Base-by-base conservation (phyloP, 2,797 vertebrate species). In the Apodemus agrarius region DNA sequence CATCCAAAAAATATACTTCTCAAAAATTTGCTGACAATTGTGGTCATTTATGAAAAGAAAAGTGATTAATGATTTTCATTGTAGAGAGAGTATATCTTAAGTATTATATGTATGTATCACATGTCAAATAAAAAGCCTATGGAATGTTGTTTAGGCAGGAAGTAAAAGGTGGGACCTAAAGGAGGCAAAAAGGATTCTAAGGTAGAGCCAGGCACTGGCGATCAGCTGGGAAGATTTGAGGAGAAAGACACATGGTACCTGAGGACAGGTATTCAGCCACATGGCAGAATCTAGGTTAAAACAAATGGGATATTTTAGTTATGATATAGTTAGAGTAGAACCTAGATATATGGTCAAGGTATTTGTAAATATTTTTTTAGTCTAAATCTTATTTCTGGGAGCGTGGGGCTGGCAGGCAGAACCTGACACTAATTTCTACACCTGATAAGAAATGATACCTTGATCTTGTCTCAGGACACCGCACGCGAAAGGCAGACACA, bases 31-130 rank as follows among this genome's bases (percentile, higher is more conserved):
- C 34, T 82, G n/a, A 63, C 75, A 83, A 67, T 46, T 83, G 13
- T 75, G 21, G 52, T 65, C 29, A 85, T 52, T 34, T 69, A 34
- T 72, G 78, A 89, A 65, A 81, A 96, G 81, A 91, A 72, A 81
- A 96, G 37, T 49, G 52, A 54, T 43, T 26, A 69, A 49, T 43
- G 0, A 12, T 69, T 22, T 65, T 69, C 17, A 69, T 69, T 69
- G 16, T n/a, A 69, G 16, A 69, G 34, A 69, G 13, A 69, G n/a
- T n/a, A 69, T n/a, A 69, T 69, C 67, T n/a, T 69, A 6, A n/a
- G 7, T 19, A 69, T 17, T n/a, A 2, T 19, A n/a, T n/a, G 6
- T 0, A 3, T 69, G 34, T 7, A n/a, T 69, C 14, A n/a, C 16
- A 8, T 69, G 67, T n/a, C 34, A 69, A n/a, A 19, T 69, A 17